A percentile compares a stretch with the other conserved stretches of the same genome.
Evolutionary conservation across 2,113 vertebrate species (phyloP).

Genomic region (Tragelaphus strepsiceros): DNA sequence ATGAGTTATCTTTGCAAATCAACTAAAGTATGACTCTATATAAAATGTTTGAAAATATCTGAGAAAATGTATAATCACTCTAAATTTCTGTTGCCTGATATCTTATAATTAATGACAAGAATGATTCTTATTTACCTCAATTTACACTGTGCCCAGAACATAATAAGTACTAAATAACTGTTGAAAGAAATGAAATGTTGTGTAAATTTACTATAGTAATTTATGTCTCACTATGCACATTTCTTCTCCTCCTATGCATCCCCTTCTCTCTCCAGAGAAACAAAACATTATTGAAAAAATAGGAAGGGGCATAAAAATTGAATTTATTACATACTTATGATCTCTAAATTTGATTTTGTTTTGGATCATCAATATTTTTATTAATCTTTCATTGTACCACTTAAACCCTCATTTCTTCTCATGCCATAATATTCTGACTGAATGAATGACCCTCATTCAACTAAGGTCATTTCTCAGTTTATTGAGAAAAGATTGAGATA

Average conservation of each 20-base stretch:
- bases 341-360: neutral
- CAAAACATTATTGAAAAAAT: neutral
- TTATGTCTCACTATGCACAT: neutral
- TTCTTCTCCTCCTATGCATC: neutral
- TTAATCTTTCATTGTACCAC: neutral
- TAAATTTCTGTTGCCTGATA: neutral
- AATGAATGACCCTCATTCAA: neutral
- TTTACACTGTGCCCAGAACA: neutral
- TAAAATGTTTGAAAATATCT: neutral
- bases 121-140: neutral
- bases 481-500: neutral
- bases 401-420: conserved; percentile 11
- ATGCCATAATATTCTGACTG: neutral
- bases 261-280: neutral
- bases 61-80: neutral
- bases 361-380: conserved; percentile 14
- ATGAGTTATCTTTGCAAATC: neutral
- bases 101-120: neutral
- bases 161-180: neutral
- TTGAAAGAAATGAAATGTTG: neutral
- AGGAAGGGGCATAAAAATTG: neutral
- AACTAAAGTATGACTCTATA: neutral
- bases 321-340: neutral
- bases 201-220: neutral
- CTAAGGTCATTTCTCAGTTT: neutral